These are phyloP conservation scores for Tetrapedia diversipes DNA, from an alignment of 2,888 invertebrate genomes.

Conservation along the genomic window DNA sequence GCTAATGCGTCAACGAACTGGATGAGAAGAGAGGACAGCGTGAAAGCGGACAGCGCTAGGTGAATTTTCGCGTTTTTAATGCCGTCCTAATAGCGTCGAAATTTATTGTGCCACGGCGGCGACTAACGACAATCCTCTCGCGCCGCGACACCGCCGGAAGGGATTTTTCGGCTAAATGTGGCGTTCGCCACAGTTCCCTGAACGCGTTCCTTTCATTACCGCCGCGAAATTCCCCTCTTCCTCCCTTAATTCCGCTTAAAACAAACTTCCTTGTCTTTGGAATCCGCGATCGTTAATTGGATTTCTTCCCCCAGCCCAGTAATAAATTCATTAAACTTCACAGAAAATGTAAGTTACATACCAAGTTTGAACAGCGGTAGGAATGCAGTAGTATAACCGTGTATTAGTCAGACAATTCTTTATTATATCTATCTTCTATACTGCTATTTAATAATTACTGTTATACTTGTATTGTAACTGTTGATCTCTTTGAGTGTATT, in stretches of 20 bases:
- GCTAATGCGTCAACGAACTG: constrained; percentile 33
- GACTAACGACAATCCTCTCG: constrained; percentile 15
- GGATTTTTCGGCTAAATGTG: constrained; percentile 1
- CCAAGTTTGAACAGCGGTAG: not conserved
- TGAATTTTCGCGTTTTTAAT: constrained; percentile 63
- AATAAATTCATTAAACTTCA: not conserved
- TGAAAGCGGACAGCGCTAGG: constrained; percentile 55
- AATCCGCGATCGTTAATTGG: not conserved
- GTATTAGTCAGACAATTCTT: not conserved
- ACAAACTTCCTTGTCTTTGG: not conserved
- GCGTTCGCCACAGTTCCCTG: not conserved
- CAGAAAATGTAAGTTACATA: not conserved
- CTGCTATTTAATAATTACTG: no score
- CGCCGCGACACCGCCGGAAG: not conserved
- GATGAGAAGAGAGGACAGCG: constrained; percentile 32
- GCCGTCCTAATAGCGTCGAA: constrained; percentile 50
- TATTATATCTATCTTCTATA: no score
- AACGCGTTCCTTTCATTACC: not conserved
- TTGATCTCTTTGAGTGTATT: no score
- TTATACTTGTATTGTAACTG: no score
- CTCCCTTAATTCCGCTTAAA: not conserved
- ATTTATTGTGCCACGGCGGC: constrained; percentile 43
- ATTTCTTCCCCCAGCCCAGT: no score
- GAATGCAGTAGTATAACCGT: not conserved
- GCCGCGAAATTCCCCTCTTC: not conserved